phyloP scores from a whole-genome alignment of 2,113 vertebrate species.

The Perca fluviatilis region DNA sequence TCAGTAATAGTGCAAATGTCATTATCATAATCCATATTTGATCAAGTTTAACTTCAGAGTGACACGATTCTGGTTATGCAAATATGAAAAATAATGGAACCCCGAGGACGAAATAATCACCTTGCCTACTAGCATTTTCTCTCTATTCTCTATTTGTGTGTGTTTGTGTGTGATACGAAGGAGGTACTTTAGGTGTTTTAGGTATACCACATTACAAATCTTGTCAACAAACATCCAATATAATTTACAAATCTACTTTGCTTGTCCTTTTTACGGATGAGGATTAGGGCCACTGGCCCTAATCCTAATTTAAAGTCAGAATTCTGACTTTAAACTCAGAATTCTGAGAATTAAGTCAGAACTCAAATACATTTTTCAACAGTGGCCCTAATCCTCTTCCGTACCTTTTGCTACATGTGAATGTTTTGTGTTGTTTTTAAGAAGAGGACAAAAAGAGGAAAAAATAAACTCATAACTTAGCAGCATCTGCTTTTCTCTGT shows the following conservation, averaged over 20 bases:
- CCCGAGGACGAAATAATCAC: conserved; percentile 1
- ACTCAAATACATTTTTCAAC: too few relatives aligned
- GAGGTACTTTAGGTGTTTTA: neutral
- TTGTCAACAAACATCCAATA: neutral
- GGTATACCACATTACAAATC: neutral
- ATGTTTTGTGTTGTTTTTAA: conserved; percentile 3
- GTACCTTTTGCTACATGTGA: neutral
- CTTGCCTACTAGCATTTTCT: neutral
- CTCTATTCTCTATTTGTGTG: neutral
- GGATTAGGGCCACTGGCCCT: too few relatives aligned
- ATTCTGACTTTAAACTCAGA: too few relatives aligned
- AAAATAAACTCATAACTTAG: conserved; percentile 3
- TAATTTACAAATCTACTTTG: neutral
- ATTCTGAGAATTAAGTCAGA: too few relatives aligned
- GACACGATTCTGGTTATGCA: neutral
- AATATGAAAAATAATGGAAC: neutral
- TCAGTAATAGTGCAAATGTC: neutral
- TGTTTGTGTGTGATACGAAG: neutral
- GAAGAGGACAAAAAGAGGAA: neutral
- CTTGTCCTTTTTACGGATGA: too few relatives aligned
- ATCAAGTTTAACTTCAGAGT: neutral
- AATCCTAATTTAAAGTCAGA: too few relatives aligned
- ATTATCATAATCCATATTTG: neutral
- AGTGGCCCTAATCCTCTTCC: too few relatives aligned
- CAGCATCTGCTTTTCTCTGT: conserved; percentile 1